These are phyloP conservation scores for Hypercompe scribonia DNA, from an alignment of 2,888 invertebrate genomes.

Conservation along the genomic window DNA sequence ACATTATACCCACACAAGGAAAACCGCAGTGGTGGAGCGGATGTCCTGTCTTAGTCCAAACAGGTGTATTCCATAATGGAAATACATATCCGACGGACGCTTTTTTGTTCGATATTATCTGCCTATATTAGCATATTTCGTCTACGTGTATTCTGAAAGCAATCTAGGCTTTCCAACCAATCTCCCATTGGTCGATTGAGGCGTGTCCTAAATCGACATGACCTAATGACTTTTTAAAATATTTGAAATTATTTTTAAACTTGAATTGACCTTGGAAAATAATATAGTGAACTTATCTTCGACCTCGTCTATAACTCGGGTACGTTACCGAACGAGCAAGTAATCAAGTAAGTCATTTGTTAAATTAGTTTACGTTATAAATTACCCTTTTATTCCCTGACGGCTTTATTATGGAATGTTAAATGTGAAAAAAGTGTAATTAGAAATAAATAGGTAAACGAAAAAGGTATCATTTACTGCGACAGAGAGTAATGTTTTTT, in stretches of 20 bases:
- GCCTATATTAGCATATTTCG: too few species aligned
- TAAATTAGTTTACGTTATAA: neutral
- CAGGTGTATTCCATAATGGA: too few species aligned
- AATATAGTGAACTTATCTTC: slow-evolving; percentile 1
- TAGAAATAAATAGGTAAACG: neutral
- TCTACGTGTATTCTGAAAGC: neutral
- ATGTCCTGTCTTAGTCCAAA: neutral
- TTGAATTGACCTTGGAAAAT: neutral
- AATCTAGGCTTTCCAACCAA: neutral
- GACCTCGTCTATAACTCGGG: slow-evolving; percentile 5
- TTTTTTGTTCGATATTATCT: too few species aligned
- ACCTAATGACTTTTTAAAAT: neutral
- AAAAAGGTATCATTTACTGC: neutral
- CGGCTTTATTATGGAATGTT: neutral
- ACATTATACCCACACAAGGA: too few species aligned
- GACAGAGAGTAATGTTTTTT: neutral
- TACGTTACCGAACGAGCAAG: neutral
- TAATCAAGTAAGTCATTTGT: neutral
- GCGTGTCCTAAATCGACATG: neutral
- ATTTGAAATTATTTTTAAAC: neutral
- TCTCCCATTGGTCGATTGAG: neutral
- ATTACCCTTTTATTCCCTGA: neutral
- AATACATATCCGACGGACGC: too few species aligned
- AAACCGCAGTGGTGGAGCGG: neutral
- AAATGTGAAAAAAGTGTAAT: neutral